Evolutionary conservation across 2,888 invertebrate species (phyloP), one percentile per base, ranked within the genome.

Genomic region (Coelopa pilipes): DNA sequence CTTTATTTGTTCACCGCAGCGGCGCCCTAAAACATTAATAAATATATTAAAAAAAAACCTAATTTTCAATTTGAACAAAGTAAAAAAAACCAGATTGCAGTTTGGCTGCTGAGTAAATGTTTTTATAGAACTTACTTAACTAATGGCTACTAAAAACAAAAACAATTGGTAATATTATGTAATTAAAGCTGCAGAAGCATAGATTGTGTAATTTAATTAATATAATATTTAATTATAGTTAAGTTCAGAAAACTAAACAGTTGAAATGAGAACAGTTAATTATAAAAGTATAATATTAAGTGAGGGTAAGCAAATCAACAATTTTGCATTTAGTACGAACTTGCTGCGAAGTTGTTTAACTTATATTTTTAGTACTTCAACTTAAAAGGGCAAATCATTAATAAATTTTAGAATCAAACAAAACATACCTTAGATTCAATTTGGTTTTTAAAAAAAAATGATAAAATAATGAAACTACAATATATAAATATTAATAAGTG

Each of bases 171-270:
- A 24, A 62, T 12, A 62, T 62, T 62, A 34, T 62, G 62, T 34
- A 62, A 21, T 45, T 62, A 34, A 45, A 34, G 53, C 21, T 49
- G 49, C 13, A 49, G 13, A 66, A 24, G 1, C 9, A 62, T 24
- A 62, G 19, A 69, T 69, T 57, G 57, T 69, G 57, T 57, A 57
- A 69, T 59, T 55, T 55, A 68, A 55, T 24, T 15, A 69, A 10
- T 53, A 53, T n/a, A 53, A 53, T 59, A 71, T 62, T 73, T 73
- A 72, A 74, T 74, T 69, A 73, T 74, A 63, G 71, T 60, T 63
- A 68, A 72, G 53, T 34, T 34, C 34, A 57, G 13, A 57, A 45
- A n/a, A 34, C 34, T 34, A 34, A 34, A 74, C 68, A 74, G 74
- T 57, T 7, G 11, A 75, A 76, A 70, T 70, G 49, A 21, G 70